These are phyloP conservation scores for Holotrichia oblita DNA, from an alignment of 1,140 invertebrate species.

Conservation along the genomic window DNA sequence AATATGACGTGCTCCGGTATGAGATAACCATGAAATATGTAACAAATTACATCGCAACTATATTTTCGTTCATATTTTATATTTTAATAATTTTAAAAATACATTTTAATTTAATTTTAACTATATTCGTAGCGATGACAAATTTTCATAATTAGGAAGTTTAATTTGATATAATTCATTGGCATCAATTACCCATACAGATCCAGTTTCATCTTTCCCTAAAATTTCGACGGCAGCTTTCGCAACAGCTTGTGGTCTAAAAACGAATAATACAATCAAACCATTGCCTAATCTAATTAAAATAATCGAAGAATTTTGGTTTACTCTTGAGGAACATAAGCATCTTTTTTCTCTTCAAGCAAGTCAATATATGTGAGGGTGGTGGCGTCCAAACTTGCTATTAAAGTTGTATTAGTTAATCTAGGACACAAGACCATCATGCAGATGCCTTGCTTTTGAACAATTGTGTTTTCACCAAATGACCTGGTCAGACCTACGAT, in stretches of 20 bases:
- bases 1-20: neutral
- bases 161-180: neutral
- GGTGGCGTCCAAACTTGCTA: too few species aligned
- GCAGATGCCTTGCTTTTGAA: constrained; percentile 48
- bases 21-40: constrained; percentile 10
- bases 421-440: constrained; percentile 58
- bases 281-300: neutral
- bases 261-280: neutral
- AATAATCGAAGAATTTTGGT: neutral
- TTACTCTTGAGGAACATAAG: neutral
- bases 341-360: neutral
- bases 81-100: neutral
- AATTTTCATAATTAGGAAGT: neutral
- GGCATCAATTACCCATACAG: neutral
- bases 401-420: constrained; percentile 50
- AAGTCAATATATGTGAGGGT: neutral
- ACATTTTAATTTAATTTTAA: neutral
- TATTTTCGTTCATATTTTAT: neutral
- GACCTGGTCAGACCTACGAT: constrained; percentile 48
- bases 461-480: constrained; percentile 43
- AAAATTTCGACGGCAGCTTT: neutral
- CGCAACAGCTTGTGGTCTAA: neutral
- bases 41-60: neutral
- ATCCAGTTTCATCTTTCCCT: neutral
- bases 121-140: neutral